Conservation (phyloP, 2,888 invertebrate species). For the Drosophila robusta region DNA sequence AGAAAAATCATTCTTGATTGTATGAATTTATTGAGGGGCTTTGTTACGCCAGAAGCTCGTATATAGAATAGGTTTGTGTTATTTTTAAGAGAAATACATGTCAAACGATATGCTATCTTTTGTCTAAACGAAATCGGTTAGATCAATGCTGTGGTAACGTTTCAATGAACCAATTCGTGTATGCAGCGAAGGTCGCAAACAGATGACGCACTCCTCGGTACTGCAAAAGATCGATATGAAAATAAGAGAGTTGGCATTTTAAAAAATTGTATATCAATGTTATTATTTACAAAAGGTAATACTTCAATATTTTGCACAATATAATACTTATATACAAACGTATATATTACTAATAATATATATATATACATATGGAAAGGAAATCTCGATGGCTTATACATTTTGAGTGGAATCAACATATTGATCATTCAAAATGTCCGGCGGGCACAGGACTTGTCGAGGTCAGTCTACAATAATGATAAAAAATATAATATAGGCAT, state of each 20-base stretch:
- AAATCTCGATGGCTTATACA: constrained; percentile 59
- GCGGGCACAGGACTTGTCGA: constrained; percentile 82
- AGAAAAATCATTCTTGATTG: too few species aligned
- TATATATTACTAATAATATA: constrained; percentile 2
- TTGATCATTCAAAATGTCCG: constrained; percentile 78
- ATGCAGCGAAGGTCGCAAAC: constrained; percentile 77
- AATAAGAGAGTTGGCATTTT: neutral
- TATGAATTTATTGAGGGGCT: too few species aligned
- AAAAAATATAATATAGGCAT: constrained; percentile 41
- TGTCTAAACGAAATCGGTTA: constrained; percentile 77
- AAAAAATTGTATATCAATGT: too few species aligned
- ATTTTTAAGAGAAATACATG: neutral
- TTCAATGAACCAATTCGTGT: constrained; percentile 62
- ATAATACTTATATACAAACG: constrained; percentile 42
- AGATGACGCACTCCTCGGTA: constrained; percentile 83
- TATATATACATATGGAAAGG: constrained; percentile 29
- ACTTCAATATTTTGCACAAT: constrained; percentile 56
- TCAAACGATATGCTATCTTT: neutral
- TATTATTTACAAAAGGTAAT: constrained; percentile 50
- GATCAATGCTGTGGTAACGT: constrained; percentile 69
- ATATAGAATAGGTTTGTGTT: neutral
- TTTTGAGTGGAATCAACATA: constrained; percentile 17
- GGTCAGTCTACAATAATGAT: constrained; percentile 80
- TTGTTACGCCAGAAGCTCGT: neutral
- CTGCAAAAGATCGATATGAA: constrained; percentile 63